phyloP scores from a whole-genome alignment of 2,797 vertebrate species.

The Mormyrus hasselquistii region DNA sequence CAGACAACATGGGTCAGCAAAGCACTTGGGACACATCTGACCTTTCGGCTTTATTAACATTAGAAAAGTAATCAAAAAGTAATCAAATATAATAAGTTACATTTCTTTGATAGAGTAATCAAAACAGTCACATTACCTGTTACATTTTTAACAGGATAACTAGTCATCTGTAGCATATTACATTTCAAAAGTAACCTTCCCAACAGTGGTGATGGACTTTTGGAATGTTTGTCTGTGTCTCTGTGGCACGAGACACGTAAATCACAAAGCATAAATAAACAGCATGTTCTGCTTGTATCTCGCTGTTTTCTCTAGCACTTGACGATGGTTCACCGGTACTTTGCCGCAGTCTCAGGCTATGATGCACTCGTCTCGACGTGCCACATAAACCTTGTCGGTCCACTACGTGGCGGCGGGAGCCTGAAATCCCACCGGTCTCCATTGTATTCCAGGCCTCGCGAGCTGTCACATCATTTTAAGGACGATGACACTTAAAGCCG shows the following conservation, averaged over 20 bases:
- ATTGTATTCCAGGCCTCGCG: neutral
- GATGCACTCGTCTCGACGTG: neutral
- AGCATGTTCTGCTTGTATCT: neutral
- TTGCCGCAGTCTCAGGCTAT: neutral
- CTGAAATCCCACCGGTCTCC: neutral
- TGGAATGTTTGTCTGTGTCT: neutral
- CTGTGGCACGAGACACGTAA: neutral
- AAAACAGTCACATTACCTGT: neutral
- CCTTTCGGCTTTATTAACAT: neutral
- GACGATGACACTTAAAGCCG: constrained; percentile 5
- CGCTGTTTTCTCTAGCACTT: neutral
- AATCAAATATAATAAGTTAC: neutral
- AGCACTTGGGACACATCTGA: neutral
- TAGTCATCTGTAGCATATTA: neutral
- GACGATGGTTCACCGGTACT: neutral
- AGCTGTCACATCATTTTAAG: constrained; percentile 16
- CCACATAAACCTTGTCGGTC: neutral
- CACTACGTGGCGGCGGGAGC: neutral
- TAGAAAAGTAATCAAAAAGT: neutral
- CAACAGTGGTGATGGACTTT: neutral
- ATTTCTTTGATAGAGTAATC: neutral
- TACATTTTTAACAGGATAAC: neutral
- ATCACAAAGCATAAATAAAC: neutral
- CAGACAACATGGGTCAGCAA: neutral
- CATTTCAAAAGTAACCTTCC: neutral